phyloP scores from a whole-genome alignment of 2,113 vertebrate genomes.

The Hemibagrus wyckioides region DNA sequence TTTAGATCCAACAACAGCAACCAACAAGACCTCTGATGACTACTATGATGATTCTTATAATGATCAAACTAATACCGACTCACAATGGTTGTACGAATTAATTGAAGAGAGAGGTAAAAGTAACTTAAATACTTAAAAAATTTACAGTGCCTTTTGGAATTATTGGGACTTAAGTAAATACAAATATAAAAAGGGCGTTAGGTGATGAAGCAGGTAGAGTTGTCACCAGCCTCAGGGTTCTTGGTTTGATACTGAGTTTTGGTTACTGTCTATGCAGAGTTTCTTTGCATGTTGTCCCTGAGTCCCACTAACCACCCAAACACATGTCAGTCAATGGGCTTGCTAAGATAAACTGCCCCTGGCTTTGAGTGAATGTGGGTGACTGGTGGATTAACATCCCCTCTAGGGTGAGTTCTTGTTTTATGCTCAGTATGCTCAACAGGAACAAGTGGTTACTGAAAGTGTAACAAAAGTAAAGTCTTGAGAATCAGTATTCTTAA shows the following conservation, averaged over 20 bases:
- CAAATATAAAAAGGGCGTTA: not conserved
- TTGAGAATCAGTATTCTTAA: too few species aligned
- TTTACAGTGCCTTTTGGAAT: not conserved
- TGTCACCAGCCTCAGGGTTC: not conserved
- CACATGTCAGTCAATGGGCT: too few species aligned
- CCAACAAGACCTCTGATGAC: not conserved
- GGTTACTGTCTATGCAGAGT: not conserved
- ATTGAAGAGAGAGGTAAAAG: conserved; percentile 11
- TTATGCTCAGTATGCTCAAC: too few species aligned
- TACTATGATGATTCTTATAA: not conserved
- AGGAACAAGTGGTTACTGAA: too few species aligned
- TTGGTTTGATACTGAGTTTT: not conserved
- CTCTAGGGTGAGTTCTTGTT: too few species aligned
- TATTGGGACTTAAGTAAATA: not conserved
- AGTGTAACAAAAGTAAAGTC: too few species aligned
- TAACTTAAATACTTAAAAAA: too few species aligned
- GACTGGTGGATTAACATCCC: too few species aligned
- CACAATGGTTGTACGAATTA: not conserved
- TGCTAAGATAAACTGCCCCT: not conserved
- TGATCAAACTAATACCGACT: not conserved
- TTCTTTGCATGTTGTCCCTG: not conserved
- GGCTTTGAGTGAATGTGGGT: too few species aligned
- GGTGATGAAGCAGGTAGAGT: not conserved
- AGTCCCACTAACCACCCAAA: not conserved
- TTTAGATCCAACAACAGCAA: not conserved